A percentile compares a stretch with the other conserved stretches of the same genome.
Conservation (phyloP, 2,888 invertebrate species). For the Drosophila ochracea region DNA sequence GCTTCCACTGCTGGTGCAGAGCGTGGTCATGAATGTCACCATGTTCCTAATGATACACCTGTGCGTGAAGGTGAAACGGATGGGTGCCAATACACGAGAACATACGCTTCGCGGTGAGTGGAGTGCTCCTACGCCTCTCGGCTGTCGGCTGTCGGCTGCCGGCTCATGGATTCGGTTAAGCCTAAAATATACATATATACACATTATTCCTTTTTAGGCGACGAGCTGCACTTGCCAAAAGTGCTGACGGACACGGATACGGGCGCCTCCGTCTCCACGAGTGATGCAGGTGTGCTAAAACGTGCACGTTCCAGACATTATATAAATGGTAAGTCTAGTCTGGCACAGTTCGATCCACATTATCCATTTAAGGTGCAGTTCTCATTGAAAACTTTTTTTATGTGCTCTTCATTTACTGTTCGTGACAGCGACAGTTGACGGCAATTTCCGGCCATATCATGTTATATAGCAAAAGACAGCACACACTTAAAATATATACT, state of each 20-base stretch:
- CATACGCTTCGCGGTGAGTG: constrained; percentile 93
- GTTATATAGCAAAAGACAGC: background rate
- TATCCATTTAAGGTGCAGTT: constrained; percentile 21
- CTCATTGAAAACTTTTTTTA: constrained; percentile 26
- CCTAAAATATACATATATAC: background rate
- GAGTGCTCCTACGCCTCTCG: constrained; percentile 68
- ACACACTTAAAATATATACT: background rate
- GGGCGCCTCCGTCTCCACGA: constrained; percentile 77
- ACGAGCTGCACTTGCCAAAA: constrained; percentile 84
- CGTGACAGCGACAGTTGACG: constrained; percentile 47
- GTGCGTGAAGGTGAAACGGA: constrained; percentile 94
- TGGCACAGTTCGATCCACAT: background rate
- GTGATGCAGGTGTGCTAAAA: constrained; percentile 80
- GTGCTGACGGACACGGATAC: constrained; percentile 83
- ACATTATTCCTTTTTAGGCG: constrained; percentile 62
- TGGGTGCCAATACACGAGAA: constrained; percentile 87
- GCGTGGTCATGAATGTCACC: constrained; percentile 97
- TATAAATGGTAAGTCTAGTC: constrained; percentile 83
- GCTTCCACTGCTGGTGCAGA: constrained; percentile 96
- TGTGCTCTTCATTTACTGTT: background rate
- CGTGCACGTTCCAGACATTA: constrained; percentile 84
- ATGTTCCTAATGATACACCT: constrained; percentile 98
- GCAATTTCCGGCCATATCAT: constrained; percentile 46
- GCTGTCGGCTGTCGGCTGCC: background rate
- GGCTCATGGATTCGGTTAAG: background rate